phyloP scores from a whole-genome alignment of 2,888 invertebrate species.

The Phengaris alcon region DNA sequence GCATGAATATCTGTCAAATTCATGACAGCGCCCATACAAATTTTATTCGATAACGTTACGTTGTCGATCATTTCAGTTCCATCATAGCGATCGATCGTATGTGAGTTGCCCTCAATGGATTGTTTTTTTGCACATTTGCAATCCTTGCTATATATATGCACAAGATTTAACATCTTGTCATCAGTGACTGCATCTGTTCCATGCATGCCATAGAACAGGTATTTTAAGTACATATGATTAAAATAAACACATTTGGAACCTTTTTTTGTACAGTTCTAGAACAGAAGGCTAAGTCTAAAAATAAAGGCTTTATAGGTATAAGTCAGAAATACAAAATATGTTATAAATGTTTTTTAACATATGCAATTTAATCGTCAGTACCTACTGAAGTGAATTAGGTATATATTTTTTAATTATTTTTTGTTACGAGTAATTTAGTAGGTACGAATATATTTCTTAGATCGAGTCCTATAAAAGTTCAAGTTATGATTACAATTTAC shows the following conservation, averaged over 20 bases:
- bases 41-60: no score
- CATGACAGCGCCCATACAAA: no score
- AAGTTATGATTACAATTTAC: neutral
- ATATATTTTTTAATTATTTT: neutral
- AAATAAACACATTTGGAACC: neutral
- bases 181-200: neutral
- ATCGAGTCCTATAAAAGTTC: no score
- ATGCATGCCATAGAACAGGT: constrained; percentile 3
- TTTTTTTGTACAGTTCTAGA: neutral
- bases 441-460: neutral
- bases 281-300: neutral
- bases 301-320: neutral
- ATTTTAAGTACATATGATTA: neutral
- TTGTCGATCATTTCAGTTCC: no score
- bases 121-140: constrained; percentile 7
- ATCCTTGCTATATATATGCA: neutral
- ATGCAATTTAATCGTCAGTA: no score
- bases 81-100: no score
- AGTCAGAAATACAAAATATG: neutral
- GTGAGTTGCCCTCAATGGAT: no score
- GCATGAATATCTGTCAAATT: no score
- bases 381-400: no score
- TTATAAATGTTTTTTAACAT: no score
- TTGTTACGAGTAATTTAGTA: neutral
- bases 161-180: neutral